Base-by-base conservation (phyloP, 2,797 vertebrate genomes). In the Chiloscyllium punctatum region DNA sequence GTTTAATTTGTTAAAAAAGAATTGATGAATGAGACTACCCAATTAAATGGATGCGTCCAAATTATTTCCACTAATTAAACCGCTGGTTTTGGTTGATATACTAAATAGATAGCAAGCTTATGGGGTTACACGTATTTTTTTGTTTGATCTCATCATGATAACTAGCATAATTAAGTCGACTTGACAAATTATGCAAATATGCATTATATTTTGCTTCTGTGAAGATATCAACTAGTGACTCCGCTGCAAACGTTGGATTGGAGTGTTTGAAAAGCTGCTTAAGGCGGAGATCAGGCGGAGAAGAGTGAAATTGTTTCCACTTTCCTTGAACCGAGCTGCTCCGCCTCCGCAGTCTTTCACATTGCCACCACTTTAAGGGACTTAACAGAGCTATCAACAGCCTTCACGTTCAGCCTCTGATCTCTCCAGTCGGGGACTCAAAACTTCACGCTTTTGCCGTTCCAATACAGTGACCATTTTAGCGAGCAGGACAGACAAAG, bases 251-350 rank as follows among this genome's bases (percentile, higher is more conserved):
- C 66, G 95, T 23, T 69, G 77, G n/a, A 95, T 72, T 94, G 95
- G 96, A 96, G 96, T 95, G 57, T 87, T 87, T 79, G 84, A 66
- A 96, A 96, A 94, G 95, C 95, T 95, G 96, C 95, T 96, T 87
- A 57, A 96, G 96, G 96, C 96, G 96, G 96, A 96, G 96, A 69
- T 95, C 95, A 95, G 96, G 97, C 96, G 96, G 96, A 53, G 96
- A 96, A 96, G 95, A 94, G 94, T 87, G 96, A 97, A 97, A 96
- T 96, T 95, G 96, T 96, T 97, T 96, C 96, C 95, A 96, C 96
- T 96, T 96, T 96, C 94, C 95, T 96, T 96, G 95, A 96, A 95
- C 96, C 96, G 95, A 96, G 95, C 66, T 97, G 95, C 96, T 97
- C 96, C 96, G 97, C 96, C 96, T 95, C 94, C 95, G 79, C 82